phyloP scores from a whole-genome alignment of 2,113 vertebrate genomes.

The Lagopus muta region DNA sequence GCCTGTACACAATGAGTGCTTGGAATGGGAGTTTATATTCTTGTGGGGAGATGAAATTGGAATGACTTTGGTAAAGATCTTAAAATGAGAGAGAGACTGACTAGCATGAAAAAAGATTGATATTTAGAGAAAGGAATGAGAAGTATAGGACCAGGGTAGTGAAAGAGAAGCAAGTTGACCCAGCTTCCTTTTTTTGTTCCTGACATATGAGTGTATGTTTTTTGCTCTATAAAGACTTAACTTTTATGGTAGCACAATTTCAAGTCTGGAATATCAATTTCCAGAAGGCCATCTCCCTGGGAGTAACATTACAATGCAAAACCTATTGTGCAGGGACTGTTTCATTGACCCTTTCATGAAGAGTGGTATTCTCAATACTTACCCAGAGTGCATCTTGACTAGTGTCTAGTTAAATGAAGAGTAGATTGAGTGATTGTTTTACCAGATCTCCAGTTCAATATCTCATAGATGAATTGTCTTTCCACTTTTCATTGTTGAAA shows the following conservation, averaged over 20 bases:
- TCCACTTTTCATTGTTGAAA: neutral
- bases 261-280: slow-evolving; percentile 22
- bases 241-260: neutral
- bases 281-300: neutral
- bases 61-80: neutral
- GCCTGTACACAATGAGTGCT: neutral
- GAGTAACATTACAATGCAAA: neutral
- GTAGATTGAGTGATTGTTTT: neutral
- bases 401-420: neutral
- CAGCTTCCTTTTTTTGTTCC: neutral
- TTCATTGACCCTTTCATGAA: neutral
- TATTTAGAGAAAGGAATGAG: neutral
- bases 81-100: neutral
- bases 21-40: neutral
- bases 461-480: slow-evolving; percentile 20
- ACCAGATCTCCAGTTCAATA: neutral
- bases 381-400: neutral
- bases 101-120: neutral
- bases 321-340: neutral
- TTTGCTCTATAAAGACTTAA: neutral
- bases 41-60: neutral
- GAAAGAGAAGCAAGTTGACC: neutral
- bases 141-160: neutral
- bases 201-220: neutral
- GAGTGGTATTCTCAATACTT: neutral